Base-by-base conservation (phyloP, 2,888 invertebrate species). In the Plutella xylostella region DNA sequence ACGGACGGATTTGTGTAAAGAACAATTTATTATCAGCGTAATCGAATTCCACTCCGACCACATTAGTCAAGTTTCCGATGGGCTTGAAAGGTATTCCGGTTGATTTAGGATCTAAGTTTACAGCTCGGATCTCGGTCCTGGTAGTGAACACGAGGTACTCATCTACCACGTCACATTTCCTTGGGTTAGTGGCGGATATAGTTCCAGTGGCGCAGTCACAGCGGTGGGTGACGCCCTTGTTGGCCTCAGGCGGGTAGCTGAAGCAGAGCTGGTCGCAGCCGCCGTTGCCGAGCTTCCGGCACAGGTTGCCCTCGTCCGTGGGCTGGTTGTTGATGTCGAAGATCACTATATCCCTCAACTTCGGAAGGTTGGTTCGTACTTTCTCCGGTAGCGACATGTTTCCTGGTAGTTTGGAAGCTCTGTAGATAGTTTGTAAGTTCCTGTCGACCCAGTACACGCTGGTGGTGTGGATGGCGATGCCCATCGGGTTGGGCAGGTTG, bases 241-340 rank as follows among this genome's bases (percentile, higher is more conserved):
- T 68, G 0, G 83, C 63, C 9, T 92, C 91, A 0, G 87, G 87
- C 0, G 97, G 96, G 62, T 91, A 91, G 35, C 97, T 93, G 73
- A 98, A 98, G 69, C 99, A 99, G 0, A 99, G 85, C 63, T 99
- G 98, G 41, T 95, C 92, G 67, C 98, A 99, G 14, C 91, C 92
- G 0, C 93, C 93, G 56, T 92, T 93, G 1, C 90, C 90, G 1
- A 87, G 76, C 55, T 89, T 87, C 15, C 88, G 85, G 60, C 96
- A 96, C 0, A 94, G 94, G 63, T 94, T 95, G 14, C 85, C 89
- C 11, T 91, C 90, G 57, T 93, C 94, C 0, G 82, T 75, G 0
- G 97, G 97, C 68, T 98, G 98, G 61, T 92, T 93, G 50, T 90
- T 90, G 4, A 90, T 86, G 62, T 97, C 96, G 64, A 93, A 98